These are phyloP conservation scores for Elachura formosa DNA, from an alignment of 2,113 vertebrate species.

Conservation along the genomic window DNA sequence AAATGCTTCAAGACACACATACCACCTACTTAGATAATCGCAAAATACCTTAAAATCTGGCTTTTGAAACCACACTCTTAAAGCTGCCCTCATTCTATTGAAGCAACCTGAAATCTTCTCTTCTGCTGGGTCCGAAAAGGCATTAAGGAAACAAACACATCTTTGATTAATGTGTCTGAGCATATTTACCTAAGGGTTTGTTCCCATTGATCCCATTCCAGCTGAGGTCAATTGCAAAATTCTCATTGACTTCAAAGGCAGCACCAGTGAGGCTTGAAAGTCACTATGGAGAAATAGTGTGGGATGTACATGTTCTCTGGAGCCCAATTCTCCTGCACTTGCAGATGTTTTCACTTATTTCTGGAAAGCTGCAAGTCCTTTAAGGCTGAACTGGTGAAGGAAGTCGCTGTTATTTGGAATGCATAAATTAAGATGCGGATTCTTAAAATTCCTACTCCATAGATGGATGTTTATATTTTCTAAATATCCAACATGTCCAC, in stretches of 20 bases:
- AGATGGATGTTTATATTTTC: not conserved
- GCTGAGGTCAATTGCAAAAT: constrained; percentile 40
- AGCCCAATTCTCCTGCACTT: not conserved
- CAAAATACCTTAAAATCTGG: not conserved
- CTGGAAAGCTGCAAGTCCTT: not conserved
- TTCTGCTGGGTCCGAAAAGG: not conserved
- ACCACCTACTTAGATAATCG: not conserved
- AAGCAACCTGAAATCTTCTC: not conserved
- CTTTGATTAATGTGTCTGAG: constrained; percentile 36
- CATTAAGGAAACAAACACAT: constrained; percentile 46
- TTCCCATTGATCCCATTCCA: not conserved
- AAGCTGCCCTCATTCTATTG: not conserved
- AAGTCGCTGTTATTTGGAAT: not conserved
- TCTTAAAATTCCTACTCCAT: not conserved
- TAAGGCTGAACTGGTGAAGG: not conserved
- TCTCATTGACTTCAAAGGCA: constrained; percentile 32
- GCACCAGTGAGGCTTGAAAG: not conserved
- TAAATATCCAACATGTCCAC: not conserved
- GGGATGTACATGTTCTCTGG: not conserved
- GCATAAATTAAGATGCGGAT: not conserved
- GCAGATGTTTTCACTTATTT: not conserved
- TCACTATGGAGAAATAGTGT: not conserved
- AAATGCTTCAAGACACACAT: not conserved
- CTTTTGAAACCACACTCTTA: not conserved
- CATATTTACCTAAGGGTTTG: constrained; percentile 39